These are phyloP conservation scores for Florisuga fusca DNA, from an alignment of 2,797 vertebrate genomes.

Conservation along the genomic window DNA sequence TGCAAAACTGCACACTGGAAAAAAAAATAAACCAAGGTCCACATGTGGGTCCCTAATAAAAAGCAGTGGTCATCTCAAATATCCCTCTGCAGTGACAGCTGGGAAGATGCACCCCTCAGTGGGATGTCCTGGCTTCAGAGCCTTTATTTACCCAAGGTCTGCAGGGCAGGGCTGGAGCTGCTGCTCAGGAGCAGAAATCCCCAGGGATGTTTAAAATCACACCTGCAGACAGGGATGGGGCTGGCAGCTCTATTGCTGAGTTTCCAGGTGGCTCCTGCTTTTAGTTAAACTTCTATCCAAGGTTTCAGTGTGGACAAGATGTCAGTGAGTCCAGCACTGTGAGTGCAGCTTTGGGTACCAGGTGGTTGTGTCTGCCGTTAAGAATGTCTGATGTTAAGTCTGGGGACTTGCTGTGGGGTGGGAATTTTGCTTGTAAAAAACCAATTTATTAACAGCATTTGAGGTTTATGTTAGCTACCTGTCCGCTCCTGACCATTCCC, in stretches of 20 bases:
- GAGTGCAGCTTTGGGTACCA: not conserved
- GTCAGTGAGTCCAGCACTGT: rapidly evolving
- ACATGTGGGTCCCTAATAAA: rapidly evolving
- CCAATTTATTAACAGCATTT: rapidly evolving
- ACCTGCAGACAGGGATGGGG: rapidly evolving
- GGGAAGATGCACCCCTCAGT: not conserved
- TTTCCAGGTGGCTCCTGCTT: not conserved
- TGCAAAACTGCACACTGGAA: rapidly evolving
- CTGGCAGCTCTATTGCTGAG: not conserved
- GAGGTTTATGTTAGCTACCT: rapidly evolving
- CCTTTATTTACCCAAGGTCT: rapidly evolving
- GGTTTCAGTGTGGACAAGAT: not conserved
- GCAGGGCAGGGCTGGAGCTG: not conserved
- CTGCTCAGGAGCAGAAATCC: not conserved
- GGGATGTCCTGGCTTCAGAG: not conserved
- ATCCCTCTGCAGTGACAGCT: not conserved
- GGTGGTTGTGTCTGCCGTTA: rapidly evolving
- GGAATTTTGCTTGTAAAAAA: not conserved
- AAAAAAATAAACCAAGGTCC: not conserved
- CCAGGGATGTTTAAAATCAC: not conserved
- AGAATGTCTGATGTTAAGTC: not conserved
- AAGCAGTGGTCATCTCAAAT: rapidly evolving
- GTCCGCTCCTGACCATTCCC: rapidly evolving
- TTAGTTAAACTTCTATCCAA: not conserved
- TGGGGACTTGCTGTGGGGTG: not conserved